phyloP scores from a whole-genome alignment of 2,797 vertebrate genomes.

The Orestias chungarensis region DNA sequence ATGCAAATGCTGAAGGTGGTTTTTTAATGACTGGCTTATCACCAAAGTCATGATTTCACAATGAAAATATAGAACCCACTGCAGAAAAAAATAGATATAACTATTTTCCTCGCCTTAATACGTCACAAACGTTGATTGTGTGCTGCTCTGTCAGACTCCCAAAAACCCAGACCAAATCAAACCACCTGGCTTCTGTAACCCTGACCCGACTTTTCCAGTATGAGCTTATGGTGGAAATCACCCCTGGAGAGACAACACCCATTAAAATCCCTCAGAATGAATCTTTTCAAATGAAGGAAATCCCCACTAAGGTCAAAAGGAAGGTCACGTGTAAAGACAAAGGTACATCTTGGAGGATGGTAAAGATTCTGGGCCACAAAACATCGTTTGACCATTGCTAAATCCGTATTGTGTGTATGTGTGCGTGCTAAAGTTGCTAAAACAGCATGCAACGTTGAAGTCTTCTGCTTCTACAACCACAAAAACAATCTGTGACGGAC shows the following conservation, averaged over 20 bases:
- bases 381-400: slow-evolving; percentile 59
- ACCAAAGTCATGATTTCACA: too few species aligned
- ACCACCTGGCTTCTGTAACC: slow-evolving; percentile 37
- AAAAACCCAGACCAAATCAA: slow-evolving; percentile 29
- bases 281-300: slow-evolving; percentile 34
- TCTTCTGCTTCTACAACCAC: slow-evolving; percentile 52
- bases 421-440: slow-evolving; percentile 51
- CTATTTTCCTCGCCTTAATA: too few species aligned
- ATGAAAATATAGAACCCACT: too few species aligned
- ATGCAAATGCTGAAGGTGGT: too few species aligned
- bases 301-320: slow-evolving; percentile 50
- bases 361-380: too few species aligned
- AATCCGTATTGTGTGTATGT: slow-evolving; percentile 38
- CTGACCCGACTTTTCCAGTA: slow-evolving; percentile 12
- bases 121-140: too few species aligned
- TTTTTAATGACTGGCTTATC: too few species aligned
- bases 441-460: slow-evolving; percentile 43
- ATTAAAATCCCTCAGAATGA: slow-evolving; percentile 17
- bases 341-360: slow-evolving; percentile 1
- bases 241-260: slow-evolving; percentile 61
- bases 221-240: slow-evolving; percentile 31
- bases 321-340: too few species aligned
- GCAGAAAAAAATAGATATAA: too few species aligned
- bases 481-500: slow-evolving; percentile 41
- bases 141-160: slow-evolving; percentile 17